phyloP scores from a whole-genome alignment of 2,888 invertebrate genomes.

The Resseliella maxima region DNA sequence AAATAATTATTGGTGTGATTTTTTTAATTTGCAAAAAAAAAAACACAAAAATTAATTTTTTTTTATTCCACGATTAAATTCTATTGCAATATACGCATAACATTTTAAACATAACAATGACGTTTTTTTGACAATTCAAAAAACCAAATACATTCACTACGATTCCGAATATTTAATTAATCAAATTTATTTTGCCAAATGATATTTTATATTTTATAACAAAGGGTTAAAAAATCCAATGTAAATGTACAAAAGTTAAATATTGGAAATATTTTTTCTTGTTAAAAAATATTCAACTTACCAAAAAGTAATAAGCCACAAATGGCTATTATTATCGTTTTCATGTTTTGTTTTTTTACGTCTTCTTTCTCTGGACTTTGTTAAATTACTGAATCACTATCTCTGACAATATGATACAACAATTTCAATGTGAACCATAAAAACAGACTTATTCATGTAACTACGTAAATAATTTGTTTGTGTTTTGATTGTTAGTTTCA shows the following conservation, averaged over 20 bases:
- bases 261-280: not conserved
- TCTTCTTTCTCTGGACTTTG: slow-evolving; percentile 1
- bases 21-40: not conserved
- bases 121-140: not conserved
- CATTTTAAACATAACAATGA: too few species aligned
- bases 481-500: slow-evolving; percentile 11
- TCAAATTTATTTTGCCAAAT: too few species aligned
- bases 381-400: slow-evolving; percentile 46
- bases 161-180: too few species aligned
- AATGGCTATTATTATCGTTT: slow-evolving; percentile 65
- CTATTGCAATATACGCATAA: too few species aligned
- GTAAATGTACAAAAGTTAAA: too few species aligned
- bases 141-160: too few species aligned
- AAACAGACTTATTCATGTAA: not conserved
- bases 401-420: slow-evolving; percentile 17
- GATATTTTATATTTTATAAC: too few species aligned
- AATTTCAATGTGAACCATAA: not conserved
- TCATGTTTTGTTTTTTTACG: slow-evolving; percentile 64
- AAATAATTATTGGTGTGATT: not conserved
- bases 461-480: not conserved
- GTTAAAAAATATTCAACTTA: slow-evolving; percentile 21
- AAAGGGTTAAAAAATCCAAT: too few species aligned
- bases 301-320: slow-evolving; percentile 63
- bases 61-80: too few species aligned
- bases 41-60: not conserved